These are phyloP conservation scores for Podarcis siculus DNA, from an alignment of 2,797 vertebrate genomes.

Conservation along the genomic window DNA sequence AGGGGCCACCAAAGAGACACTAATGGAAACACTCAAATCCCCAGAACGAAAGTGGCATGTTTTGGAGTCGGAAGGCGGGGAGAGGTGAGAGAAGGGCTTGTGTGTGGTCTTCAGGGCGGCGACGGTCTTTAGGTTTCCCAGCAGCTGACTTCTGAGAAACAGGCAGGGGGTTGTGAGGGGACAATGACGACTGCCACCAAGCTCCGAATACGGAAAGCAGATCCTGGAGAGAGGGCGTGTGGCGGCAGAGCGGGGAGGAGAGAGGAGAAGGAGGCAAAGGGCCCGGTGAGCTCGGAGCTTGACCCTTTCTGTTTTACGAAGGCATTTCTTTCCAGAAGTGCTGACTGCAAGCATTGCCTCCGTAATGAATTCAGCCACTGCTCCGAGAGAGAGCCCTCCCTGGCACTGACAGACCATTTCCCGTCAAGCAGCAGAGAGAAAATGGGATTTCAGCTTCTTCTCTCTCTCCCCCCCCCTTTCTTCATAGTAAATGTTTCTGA, in stretches of 20 bases:
- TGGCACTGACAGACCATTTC: conserved; percentile 52
- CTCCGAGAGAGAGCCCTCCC: neutral
- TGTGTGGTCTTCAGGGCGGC: neutral
- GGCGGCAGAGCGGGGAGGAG: neutral
- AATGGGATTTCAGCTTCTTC: conserved; percentile 66
- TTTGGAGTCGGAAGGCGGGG: neutral
- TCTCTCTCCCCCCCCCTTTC: neutral
- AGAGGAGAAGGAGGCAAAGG: neutral
- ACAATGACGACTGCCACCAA: neutral
- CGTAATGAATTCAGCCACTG: neutral
- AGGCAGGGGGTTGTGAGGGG: neutral
- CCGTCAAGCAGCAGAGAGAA: conserved; percentile 36
- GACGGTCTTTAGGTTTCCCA: neutral
- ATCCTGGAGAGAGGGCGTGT: neutral
- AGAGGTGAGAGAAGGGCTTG: conserved; percentile 1
- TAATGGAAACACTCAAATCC: conserved; percentile 72
- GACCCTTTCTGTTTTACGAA: neutral
- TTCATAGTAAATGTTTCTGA: conserved; percentile 67
- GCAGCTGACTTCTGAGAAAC: neutral
- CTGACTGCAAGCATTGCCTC: rapidly evolving
- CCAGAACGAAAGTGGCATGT: conserved; percentile 61
- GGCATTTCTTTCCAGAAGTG: conserved; percentile 26
- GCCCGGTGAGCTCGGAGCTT: neutral
- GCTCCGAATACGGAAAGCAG: neutral
- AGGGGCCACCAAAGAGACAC: conserved; percentile 63